These are phyloP conservation scores for Phenganax subtilis DNA, from an alignment of 92 coral and sea anemone genomes.

Conservation along the genomic window DNA sequence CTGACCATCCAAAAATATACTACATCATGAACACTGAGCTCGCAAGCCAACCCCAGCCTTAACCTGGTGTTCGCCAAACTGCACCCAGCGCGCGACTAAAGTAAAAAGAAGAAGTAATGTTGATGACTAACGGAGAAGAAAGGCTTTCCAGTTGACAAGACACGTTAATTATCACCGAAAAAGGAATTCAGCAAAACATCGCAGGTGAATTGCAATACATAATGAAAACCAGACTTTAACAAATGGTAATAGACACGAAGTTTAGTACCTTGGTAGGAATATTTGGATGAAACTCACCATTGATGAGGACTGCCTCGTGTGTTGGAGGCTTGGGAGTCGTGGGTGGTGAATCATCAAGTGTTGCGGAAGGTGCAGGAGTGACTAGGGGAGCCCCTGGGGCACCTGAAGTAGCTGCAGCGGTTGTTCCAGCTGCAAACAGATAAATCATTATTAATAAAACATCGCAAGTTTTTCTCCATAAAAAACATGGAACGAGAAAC, in stretches of 20 bases:
- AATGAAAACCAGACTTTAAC: too few relatives aligned
- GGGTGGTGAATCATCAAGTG: not conserved
- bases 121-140: too few relatives aligned
- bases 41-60: too few relatives aligned
- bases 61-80: too few relatives aligned
- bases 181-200: too few relatives aligned
- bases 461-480: not conserved
- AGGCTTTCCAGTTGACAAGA: too few relatives aligned
- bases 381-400: not conserved
- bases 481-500: not conserved
- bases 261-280: not conserved
- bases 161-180: too few relatives aligned
- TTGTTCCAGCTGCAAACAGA: not conserved
- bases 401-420: not conserved
- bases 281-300: constrained; percentile 6
- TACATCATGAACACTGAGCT: too few relatives aligned
- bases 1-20: too few relatives aligned
- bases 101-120: too few relatives aligned
- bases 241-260: not conserved
- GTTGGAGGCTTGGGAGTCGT: constrained; percentile 2
- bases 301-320: constrained; percentile 36
- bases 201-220: too few relatives aligned
- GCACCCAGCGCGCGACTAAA: too few relatives aligned
- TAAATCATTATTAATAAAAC: not conserved
- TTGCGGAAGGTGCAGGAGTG: not conserved